Conservation (phyloP, 2,888 invertebrate genomes). For the Noctuana brunneofusca region DNA sequence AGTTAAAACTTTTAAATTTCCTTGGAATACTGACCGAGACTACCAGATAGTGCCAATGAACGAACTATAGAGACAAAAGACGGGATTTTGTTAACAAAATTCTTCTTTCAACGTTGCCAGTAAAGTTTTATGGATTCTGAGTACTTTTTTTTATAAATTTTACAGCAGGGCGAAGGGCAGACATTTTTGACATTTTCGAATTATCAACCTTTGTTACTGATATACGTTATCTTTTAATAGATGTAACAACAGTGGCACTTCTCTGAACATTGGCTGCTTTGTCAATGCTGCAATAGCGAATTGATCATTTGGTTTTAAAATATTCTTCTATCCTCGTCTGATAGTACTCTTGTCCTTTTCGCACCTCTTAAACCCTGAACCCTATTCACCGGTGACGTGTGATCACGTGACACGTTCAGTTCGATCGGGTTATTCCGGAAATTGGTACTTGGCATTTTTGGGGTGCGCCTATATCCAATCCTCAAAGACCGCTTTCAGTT, state of each 20-base stretch:
- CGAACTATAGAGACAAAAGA: not conserved
- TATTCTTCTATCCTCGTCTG: not conserved
- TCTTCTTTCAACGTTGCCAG: no score
- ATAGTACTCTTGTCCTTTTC: not conserved
- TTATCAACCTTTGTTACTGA: no score
- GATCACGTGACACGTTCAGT: not conserved
- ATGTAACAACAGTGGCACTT: no score
- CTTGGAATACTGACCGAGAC: not conserved
- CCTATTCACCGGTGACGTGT: slow-evolving; percentile 1
- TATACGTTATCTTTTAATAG: no score
- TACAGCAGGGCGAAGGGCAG: no score
- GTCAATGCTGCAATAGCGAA: not conserved
- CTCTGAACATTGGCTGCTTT: no score
- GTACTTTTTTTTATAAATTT: no score
- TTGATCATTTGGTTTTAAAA: not conserved
- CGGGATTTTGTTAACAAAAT: no score
- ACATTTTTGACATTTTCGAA: no score
- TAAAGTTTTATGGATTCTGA: no score
- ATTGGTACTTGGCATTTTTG: slow-evolving; percentile 1
- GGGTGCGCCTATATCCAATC: not conserved
- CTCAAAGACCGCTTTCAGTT: not conserved
- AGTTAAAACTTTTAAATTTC: not conserved
- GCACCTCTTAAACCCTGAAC: not conserved
- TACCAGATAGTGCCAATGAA: not conserved
- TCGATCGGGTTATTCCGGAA: not conserved